Base-by-base conservation (phyloP, 2,113 vertebrate species). In the Calyptomena viridis region DNA sequence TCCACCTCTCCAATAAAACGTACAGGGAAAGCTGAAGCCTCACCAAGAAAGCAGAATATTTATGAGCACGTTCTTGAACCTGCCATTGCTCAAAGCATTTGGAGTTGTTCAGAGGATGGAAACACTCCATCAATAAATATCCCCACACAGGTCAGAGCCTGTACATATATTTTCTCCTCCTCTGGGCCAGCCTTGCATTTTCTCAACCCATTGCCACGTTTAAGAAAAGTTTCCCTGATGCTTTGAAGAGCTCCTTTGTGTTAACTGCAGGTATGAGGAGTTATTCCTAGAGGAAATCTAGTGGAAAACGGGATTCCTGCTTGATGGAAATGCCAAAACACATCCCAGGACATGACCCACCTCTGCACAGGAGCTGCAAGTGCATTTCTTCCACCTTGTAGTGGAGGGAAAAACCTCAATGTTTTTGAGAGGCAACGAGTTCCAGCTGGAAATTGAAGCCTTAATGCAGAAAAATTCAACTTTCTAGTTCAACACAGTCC, bases 81-180 rank as follows among this genome's bases (percentile, higher is more conserved):
- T 16, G 12, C 13, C 63, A 6, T 8, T 46, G 30, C 42, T n/a
- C 19, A 1, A 1, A 31, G 9, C 4, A 0, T 18, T 47, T 47
- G 0, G 0, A 33, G 58, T 18, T n/a, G 17, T 30, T 58, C 56
- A 40, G 63, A n/a, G 8, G 3, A 27, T 25, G n/a, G 49, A 37
- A 84, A 58, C 24, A 23, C 14, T 8, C 44, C 25, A 8, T 12
- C 66, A 33, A 20, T 31, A 40, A 56, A 28, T 30, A 35, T 42
- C 17, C 60, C 11, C 37, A 62, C 74, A 28, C 3, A 13, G 14
- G 12, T 58, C 40, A 11, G 1, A 60, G 59, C 24, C 24, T 50
- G 12, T 4, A 19, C 1, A 0, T 5, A 9, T 28, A 24, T 50
- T 58, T 69, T 62, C 49, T 47, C 46, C 44, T 47, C 11, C 39